Evolutionary conservation across 2,113 vertebrate species (phyloP).

Genomic region (Etheostoma cragini): DNA sequence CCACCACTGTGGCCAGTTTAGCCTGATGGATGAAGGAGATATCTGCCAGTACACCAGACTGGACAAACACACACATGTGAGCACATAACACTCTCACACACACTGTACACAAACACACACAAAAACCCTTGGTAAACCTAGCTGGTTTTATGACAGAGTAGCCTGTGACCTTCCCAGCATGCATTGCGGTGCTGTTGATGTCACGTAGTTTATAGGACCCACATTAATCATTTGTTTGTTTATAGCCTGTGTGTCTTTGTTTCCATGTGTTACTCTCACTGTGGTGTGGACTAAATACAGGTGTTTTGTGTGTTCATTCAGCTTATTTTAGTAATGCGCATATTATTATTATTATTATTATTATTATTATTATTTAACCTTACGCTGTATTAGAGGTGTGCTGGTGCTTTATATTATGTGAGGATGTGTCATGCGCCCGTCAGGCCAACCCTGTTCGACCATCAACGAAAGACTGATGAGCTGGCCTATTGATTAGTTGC

Average conservation of each 20-base stretch:
- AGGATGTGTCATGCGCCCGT: slow-evolving; percentile 45
- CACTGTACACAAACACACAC: slow-evolving; percentile 23
- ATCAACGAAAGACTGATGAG: slow-evolving; percentile 92
- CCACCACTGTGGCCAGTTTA: slow-evolving; percentile 74
- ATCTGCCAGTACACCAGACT: slow-evolving; percentile 78
- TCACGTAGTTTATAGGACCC: slow-evolving; percentile 86
- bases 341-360: background rate
- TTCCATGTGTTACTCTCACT: background rate
- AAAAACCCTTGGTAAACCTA: slow-evolving; percentile 45
- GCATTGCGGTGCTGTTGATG: slow-evolving; percentile 80
- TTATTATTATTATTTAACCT: slow-evolving; percentile 11
- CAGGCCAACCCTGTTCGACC: slow-evolving; percentile 77
- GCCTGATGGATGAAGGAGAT: slow-evolving; percentile 82
- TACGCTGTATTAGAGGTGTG: background rate
- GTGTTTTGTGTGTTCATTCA: slow-evolving; percentile 9
- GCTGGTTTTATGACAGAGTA: slow-evolving; percentile 77
- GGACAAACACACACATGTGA: slow-evolving; percentile 59
- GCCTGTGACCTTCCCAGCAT: slow-evolving; percentile 83
- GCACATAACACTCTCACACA: background rate
- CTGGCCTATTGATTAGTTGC: slow-evolving; percentile 96
- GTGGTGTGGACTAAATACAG: slow-evolving; percentile 1
- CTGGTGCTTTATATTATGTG: slow-evolving; percentile 19
- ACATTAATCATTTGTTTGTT: slow-evolving; percentile 89
- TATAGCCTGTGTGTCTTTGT: slow-evolving; percentile 30
- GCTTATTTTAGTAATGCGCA: slow-evolving; percentile 1